Percentiles rank a stretch among this genome's conserved stretches.
Conservation (phyloP, 2,888 invertebrate genomes). For the Agriotes lineatus region DNA sequence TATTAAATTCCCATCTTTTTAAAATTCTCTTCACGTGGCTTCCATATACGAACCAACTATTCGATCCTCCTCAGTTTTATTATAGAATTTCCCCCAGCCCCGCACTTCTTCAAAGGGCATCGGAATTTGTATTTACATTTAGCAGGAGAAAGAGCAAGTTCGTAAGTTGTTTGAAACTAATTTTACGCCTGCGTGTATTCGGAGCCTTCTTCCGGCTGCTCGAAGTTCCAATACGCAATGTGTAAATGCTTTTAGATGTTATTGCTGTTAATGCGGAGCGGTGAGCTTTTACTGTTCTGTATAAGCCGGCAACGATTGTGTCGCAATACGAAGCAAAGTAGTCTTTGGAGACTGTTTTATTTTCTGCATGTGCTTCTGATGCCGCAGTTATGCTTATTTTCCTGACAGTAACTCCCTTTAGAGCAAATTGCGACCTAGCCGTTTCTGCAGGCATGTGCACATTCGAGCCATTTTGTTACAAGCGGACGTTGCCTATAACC, state of each 20-base stretch:
- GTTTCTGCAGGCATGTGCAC: too few species aligned
- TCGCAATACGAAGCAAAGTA: not conserved
- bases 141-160: too few species aligned
- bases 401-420: not conserved
- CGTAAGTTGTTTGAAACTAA: not conserved
- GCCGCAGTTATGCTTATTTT: slow-evolving; percentile 1
- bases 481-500: too few species aligned
- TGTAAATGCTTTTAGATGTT: slow-evolving; percentile 6
- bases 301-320: not conserved
- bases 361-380: not conserved
- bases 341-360: not conserved
- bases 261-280: not conserved
- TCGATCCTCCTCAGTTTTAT: too few species aligned
- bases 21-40: too few species aligned
- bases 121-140: too few species aligned
- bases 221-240: slow-evolving; percentile 6
- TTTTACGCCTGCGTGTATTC: not conserved
- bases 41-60: too few species aligned
- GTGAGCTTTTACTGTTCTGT: not conserved
- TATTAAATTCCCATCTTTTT: too few species aligned
- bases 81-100: too few species aligned
- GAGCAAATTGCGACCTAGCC: not conserved
- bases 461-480: too few species aligned
- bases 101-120: too few species aligned
- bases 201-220: not conserved